Base-by-base conservation (phyloP, 2,888 invertebrate species). In the Dolichomitus sp. region DNA sequence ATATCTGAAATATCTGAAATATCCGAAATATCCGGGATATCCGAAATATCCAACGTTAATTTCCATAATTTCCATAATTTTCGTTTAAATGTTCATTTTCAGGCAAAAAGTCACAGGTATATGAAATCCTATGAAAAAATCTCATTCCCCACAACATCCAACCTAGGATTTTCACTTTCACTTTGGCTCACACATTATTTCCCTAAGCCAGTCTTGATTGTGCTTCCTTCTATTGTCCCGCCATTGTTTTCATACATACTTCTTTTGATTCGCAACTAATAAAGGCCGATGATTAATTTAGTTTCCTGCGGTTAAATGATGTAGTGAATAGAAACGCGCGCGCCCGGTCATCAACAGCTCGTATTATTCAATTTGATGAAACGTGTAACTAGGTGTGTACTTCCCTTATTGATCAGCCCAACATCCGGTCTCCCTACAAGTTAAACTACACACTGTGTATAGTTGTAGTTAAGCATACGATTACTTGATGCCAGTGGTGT, bases 371-470 rank as follows among this genome's bases (percentile, higher is more conserved):
- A 76, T 76, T 76, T 65, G 57, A 57, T 75, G 40, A 52, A 81
- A n/a, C 63, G 65, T 66, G 33, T 76, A 81, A 50, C 57, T 42
- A 63, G 61, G 57, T 65, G 57, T 76, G 23, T 33, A 33, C 59
- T 72, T 76, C 42, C 59, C 61, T 68, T 19, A 14, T 30, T 33
- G 30, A 52, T 42, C 23, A 40, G 59, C 42, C n/a, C 42, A 42
- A 66, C 59, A 81, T 81, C 76, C 76, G 70, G 70, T 76, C 65
- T 70, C 19, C 66, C 70, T 48, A 2, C 48, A 17, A 48, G n/a
- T n/a, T 48, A 48, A 17, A 17, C 48, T 48, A 48, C n/a, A 48
- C n/a, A 48, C 12, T 14, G 45, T 45, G 45, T 45, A 12, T 14
- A 5, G 52, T 30, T 42, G 59, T 57, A 52, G 65, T 61, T 68